Conservation (phyloP, 2,797 vertebrate genomes). For the Mus caroli region DNA sequence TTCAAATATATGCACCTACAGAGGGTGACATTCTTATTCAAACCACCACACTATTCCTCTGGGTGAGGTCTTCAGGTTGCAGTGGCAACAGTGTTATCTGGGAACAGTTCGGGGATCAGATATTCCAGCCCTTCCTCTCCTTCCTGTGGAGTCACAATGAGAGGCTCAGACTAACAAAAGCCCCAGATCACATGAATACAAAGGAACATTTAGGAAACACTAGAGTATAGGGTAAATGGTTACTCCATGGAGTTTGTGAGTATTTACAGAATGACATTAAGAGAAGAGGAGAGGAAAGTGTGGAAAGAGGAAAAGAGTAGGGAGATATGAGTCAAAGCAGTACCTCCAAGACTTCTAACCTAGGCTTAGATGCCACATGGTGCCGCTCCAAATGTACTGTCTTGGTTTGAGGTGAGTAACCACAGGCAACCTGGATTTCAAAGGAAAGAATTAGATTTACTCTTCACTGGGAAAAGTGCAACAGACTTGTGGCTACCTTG, state of each 20-base stretch:
- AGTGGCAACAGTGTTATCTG: neutral
- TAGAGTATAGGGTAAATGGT: neutral
- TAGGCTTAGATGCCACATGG: neutral
- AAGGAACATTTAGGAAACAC: neutral
- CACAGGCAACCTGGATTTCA: neutral
- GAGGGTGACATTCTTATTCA: neutral
- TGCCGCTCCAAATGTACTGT: neutral
- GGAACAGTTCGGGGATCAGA: neutral
- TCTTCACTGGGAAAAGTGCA: slow-evolving; percentile 51
- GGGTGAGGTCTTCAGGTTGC: neutral
- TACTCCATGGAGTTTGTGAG: neutral
- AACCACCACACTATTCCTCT: neutral
- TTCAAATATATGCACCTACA: neutral
- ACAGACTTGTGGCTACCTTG: neutral
- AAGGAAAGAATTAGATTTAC: neutral
- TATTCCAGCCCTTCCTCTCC: neutral
- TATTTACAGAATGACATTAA: neutral
- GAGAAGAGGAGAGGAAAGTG: neutral
- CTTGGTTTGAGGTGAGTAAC: neutral
- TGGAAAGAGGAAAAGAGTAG: neutral
- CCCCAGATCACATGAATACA: neutral
- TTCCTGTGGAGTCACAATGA: neutral
- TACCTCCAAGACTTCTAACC: slow-evolving; percentile 23
- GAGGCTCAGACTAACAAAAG: neutral
- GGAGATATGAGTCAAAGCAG: neutral